Percentiles rank a stretch among this genome's conserved stretches.
These are phyloP conservation scores for Branchipolynoe longqiensis DNA, from an alignment of 2,888 invertebrate genomes.

Conservation along the genomic window DNA sequence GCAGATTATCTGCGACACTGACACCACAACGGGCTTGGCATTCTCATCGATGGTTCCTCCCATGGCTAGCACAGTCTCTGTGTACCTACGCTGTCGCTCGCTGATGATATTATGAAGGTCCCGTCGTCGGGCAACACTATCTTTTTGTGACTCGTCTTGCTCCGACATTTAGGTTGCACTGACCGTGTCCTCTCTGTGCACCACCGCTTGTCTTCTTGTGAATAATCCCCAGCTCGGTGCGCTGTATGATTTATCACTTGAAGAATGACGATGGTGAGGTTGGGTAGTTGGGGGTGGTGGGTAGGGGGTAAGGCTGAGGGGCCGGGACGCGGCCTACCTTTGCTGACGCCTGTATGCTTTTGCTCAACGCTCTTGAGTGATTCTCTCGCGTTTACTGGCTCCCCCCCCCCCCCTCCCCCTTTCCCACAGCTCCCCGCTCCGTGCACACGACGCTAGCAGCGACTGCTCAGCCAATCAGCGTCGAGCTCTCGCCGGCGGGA, in stretches of 20 bases:
- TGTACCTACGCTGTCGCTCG: constrained; percentile 12
- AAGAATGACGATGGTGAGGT: no score
- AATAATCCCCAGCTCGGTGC: no score
- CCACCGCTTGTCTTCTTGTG: no score
- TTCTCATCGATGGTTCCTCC: constrained; percentile 19
- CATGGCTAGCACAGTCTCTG: constrained; percentile 49
- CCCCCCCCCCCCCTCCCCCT: neutral
- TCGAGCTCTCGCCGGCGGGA: neutral
- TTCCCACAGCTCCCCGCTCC: neutral
- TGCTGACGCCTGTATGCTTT: neutral
- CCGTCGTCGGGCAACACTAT: neutral
- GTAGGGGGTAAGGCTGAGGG: no score
- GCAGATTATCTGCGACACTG: constrained; percentile 38
- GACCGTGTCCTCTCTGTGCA: neutral
- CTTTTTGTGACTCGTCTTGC: neutral
- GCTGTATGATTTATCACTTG: no score
- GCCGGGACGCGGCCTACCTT: neutral
- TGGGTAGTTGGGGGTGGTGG: no score
- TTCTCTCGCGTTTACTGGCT: neutral
- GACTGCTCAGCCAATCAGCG: neutral
- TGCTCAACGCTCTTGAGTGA: neutral
- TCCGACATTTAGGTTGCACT: neutral
- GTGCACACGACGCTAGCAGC: neutral
- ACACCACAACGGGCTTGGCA: constrained; percentile 29
- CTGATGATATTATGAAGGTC: constrained; percentile 38